phyloP scores from a whole-genome alignment of 2,113 vertebrate genomes.

The Caranx melampygus region DNA sequence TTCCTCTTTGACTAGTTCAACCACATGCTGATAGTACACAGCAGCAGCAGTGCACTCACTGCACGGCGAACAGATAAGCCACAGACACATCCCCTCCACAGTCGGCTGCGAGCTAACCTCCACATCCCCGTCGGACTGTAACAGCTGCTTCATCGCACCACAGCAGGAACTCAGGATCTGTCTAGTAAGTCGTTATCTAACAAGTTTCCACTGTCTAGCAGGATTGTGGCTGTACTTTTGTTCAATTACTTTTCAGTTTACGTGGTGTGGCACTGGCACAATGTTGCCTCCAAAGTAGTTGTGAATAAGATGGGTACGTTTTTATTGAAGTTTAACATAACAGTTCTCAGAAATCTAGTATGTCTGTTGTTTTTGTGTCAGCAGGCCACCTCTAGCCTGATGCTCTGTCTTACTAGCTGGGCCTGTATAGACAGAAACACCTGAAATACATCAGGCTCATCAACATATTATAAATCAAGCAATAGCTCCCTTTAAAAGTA shows the following conservation, averaged over 20 bases:
- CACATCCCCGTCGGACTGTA: conserved; percentile 1
- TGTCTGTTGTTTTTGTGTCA: background rate
- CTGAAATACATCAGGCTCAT: background rate
- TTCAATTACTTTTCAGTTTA: background rate
- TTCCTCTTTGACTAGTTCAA: conserved; percentile 61
- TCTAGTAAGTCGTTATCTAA: conserved; percentile 27
- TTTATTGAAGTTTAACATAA: background rate
- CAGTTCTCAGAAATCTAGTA: background rate
- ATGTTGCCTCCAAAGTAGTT: background rate
- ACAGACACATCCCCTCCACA: conserved; percentile 11
- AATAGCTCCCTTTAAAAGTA: background rate
- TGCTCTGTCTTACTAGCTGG: background rate
- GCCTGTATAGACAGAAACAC: background rate
- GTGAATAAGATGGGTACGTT: background rate
- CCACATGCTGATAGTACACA: conserved; percentile 35
- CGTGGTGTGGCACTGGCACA: background rate
- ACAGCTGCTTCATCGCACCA: conserved; percentile 19
- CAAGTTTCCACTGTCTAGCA: background rate
- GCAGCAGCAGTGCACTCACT: conserved; percentile 13
- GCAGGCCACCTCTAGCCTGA: no score
- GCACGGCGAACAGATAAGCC: conserved; percentile 16
- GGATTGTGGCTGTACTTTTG: background rate
- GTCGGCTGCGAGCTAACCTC: background rate
- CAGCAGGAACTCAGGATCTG: background rate
- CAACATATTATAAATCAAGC: background rate